Percentiles rank a stretch among this genome's conserved stretches.
phyloP scores from a whole-genome alignment of 1,140 invertebrate species.

The Streblospio benedicti region DNA sequence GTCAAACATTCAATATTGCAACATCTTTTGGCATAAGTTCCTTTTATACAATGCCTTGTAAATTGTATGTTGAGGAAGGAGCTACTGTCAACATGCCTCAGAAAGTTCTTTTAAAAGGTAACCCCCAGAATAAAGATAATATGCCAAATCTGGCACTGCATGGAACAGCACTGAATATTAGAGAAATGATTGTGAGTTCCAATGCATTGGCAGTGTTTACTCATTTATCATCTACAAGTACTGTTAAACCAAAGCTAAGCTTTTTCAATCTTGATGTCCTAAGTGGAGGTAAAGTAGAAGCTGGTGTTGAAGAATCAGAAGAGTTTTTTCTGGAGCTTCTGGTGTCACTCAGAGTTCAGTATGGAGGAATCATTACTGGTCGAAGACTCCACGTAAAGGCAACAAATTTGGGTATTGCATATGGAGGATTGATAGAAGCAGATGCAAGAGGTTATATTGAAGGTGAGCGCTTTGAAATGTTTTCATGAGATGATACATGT shows the following conservation, averaged over 20 bases:
- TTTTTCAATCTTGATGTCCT: conserved; percentile 28
- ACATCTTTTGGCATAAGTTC: conserved; percentile 28
- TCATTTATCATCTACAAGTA: conserved; percentile 22
- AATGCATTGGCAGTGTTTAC: conserved; percentile 24
- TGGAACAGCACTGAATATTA: conserved; percentile 24
- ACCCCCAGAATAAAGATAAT: conserved; percentile 17
- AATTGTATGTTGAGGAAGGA: conserved; percentile 21
- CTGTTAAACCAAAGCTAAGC: conserved; percentile 18
- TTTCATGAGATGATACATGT: too few relatives aligned
- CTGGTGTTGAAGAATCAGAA: conserved; percentile 20
- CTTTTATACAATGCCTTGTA: conserved; percentile 28
- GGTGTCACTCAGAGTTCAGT: conserved; percentile 25
- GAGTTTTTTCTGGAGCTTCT: conserved; percentile 22
- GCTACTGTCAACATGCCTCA: conserved; percentile 23
- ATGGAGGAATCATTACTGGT: conserved; percentile 23
- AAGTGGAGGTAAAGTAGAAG: conserved; percentile 22
- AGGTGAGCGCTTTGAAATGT: too few relatives aligned
- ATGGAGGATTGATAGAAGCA: conserved; percentile 21
- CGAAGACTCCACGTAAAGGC: conserved; percentile 23
- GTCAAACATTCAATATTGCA: conserved; percentile 24
- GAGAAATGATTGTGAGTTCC: conserved; percentile 26
- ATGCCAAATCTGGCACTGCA: conserved; percentile 22
- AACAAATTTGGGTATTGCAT: conserved; percentile 24
- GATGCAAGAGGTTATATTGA: conserved; percentile 19
- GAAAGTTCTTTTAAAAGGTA: conserved; percentile 27